Conservation (phyloP, 2,797 vertebrate genomes). For the Taeniopygia guttata region DNA sequence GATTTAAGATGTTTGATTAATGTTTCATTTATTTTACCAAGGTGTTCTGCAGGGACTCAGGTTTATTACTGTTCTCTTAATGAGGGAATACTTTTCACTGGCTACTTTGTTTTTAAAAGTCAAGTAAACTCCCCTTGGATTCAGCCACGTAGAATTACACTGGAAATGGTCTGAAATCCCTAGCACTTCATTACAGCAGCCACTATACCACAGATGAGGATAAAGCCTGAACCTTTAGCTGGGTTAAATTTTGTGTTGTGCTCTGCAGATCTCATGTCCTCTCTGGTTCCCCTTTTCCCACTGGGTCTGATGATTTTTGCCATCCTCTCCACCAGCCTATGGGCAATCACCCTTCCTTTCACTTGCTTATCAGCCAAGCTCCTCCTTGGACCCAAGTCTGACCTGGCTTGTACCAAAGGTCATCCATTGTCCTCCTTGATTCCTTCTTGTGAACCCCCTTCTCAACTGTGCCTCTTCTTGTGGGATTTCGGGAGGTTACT, state of each 20-base stretch:
- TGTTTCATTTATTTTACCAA: background rate
- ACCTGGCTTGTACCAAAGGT: accelerated
- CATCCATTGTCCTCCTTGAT: accelerated
- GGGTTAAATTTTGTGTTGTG: background rate
- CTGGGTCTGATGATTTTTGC: background rate
- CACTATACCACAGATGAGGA: background rate
- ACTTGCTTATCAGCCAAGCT: background rate
- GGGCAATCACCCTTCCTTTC: accelerated
- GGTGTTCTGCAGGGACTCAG: background rate
- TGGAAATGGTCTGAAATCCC: background rate
- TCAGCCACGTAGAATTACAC: background rate
- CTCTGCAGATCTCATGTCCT: background rate
- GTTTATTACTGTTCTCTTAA: background rate
- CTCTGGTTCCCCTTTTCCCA: accelerated
- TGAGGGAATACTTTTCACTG: background rate
- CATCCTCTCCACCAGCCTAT: background rate
- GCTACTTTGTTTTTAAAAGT: background rate
- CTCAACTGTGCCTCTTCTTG: background rate
- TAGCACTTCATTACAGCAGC: background rate
- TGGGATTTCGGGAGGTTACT: background rate
- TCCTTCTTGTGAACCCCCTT: background rate
- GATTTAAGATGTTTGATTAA: background rate
- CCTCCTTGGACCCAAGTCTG: background rate
- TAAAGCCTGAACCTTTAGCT: background rate
- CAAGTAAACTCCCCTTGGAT: background rate